Percentiles rank a stretch among this genome's conserved stretches.
phyloP scores from a whole-genome alignment of 2,113 vertebrate genomes.

The Chaenocephalus aceratus region DNA sequence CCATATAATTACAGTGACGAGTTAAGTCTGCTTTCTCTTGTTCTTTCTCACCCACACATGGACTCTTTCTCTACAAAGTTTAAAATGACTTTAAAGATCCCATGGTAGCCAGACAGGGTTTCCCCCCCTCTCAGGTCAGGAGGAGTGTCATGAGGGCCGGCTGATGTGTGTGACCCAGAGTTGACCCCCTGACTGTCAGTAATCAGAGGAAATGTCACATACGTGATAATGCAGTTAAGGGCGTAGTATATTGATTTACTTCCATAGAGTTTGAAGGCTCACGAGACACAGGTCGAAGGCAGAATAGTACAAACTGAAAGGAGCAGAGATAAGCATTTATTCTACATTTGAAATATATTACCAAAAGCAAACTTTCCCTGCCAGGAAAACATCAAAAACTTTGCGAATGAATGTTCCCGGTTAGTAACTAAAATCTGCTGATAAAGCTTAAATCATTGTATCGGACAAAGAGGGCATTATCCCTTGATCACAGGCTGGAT shows the following conservation, averaged over 20 bases:
- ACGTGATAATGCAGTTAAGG: not conserved
- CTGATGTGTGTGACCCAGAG: conserved; percentile 13
- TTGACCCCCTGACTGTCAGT: not conserved
- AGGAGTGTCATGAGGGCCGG: not conserved
- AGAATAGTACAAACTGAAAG: not conserved
- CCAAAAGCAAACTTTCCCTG: not conserved
- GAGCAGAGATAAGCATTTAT: not conserved
- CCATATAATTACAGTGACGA: not conserved
- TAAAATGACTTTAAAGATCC: not conserved
- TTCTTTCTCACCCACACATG: not conserved
- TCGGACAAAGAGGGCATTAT: too few relatives aligned
- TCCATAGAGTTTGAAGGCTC: not conserved
- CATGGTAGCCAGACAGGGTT: not conserved
- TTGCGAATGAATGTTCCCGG: not conserved
- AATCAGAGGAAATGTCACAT: not conserved
- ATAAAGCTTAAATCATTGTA: not conserved
- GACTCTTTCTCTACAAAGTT: not conserved
- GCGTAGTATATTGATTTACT: not conserved
- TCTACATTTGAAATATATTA: not conserved
- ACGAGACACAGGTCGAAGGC: not conserved
- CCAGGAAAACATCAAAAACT: not conserved
- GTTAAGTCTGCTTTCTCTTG: not conserved
- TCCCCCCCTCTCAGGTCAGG: not conserved
- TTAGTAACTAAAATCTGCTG: not conserved
- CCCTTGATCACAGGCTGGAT: not conserved